Percentiles rank a stretch among this genome's conserved stretches.
Conservation (phyloP, 2,888 invertebrate genomes). For the Timema cristinae region DNA sequence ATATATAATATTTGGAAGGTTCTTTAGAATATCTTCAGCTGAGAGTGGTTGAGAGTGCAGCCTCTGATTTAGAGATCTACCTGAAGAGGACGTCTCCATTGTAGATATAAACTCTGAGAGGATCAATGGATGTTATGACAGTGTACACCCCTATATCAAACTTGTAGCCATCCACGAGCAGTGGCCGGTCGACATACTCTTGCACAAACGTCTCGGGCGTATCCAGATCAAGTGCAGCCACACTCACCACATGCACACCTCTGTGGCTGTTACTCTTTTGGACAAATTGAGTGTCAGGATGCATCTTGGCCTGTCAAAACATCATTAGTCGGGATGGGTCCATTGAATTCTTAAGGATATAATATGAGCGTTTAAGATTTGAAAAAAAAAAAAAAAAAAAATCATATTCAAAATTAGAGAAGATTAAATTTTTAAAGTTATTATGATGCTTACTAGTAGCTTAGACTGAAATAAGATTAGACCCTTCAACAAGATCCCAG, state of each 20-base stretch:
- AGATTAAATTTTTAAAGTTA: too few species aligned
- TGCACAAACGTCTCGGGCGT: conserved; percentile 80
- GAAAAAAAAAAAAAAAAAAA: too few species aligned
- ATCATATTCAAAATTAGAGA: too few species aligned
- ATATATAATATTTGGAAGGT: too few species aligned
- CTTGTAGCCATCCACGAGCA: conserved; percentile 87
- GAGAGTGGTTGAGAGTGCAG: too few species aligned
- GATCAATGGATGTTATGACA: conserved; percentile 84
- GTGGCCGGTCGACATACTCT: conserved; percentile 83
- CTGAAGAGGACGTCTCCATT: conserved; percentile 86
- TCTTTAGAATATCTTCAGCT: too few species aligned
- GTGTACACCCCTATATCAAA: conserved; percentile 97
- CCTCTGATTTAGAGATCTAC: too few species aligned
- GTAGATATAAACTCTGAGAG: conserved; percentile 83
- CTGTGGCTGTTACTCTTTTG: conserved; percentile 91
- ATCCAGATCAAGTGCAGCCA: conserved; percentile 65
- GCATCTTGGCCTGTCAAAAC: conserved; percentile 47
- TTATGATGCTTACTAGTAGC: too few species aligned
- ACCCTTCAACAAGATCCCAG: too few species aligned
- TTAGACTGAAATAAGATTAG: too few species aligned
- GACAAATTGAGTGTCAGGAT: conserved; percentile 75
- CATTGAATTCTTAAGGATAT: too few species aligned
- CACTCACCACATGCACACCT: conserved; percentile 71
- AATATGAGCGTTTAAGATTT: too few species aligned
- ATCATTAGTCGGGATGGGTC: neutral